Base-by-base conservation (phyloP, 2,888 invertebrate species). In the Tenthredo scrophulariae region DNA sequence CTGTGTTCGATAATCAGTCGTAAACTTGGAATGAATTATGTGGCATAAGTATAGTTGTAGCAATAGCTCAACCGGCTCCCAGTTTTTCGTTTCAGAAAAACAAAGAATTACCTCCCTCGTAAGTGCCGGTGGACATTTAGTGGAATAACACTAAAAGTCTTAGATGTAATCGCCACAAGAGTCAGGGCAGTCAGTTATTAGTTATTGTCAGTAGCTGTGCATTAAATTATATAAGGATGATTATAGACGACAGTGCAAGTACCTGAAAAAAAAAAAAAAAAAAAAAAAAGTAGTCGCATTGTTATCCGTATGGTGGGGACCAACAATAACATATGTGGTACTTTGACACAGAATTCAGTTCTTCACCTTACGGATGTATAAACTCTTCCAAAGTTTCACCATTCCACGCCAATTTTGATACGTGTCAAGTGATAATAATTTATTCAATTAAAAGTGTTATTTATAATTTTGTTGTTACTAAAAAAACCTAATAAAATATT, bases 191-290 rank as follows among this genome's bases (percentile, higher is more conserved):
- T 62, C 62, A 18, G 50, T 33, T 33, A 50, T 33, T 67, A 33
- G 50, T 54, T 80, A 62, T 62, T n/a, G 29, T 62, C 37, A 26
- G 13, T 7, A 62, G 62, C 15, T 62, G 22, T 80, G 80, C 33
- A 29, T 62, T 26, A 40, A 13, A 80, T 62, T 62, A 62, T 40
- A 80, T 33, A 37, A 22, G 26, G 7, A 79, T 58, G 80, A 80
- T 62, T 62, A 40, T 50, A 37, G 22, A 40, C 37, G n/a, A 40
- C 10, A 22, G 22, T 80, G 43, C 62, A 37, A 58, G 58, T 74
- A 18, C 15, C 18, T 37, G 50, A 50, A n/a, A 9, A 77, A 50
- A 74, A 9, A 43, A 26, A 29, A 0, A 5, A n/a, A 50, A 33
- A 77, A 33, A 4, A 50, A 18, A 29, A 54, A 50, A 18, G 22